Base-by-base conservation (phyloP, 1,140 invertebrate species). In the Pogonognathellus flavescens region DNA sequence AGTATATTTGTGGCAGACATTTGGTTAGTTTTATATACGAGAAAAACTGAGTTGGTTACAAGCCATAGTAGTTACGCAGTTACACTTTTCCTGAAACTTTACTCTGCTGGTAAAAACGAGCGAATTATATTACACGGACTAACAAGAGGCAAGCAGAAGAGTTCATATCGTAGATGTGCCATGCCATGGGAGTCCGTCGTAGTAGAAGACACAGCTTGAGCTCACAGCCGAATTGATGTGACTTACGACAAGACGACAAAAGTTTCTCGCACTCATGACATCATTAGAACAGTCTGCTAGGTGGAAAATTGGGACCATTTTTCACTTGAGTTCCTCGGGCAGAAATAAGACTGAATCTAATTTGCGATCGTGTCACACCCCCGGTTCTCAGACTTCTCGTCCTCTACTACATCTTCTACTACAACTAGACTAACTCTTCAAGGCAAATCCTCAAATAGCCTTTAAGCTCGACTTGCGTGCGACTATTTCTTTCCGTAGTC, bases 251-350 rank as follows among this genome's bases (percentile, higher is more conserved):
- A 81, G 80, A 81, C 31, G 82, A 83, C 82, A 83, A 83, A 83
- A 83, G 82, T 83, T 57, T 66, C 60, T 50, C 41, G 82, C 82
- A 83, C 82, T 76, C 83, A 72, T 70, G 72, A 80, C 84, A 85
- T 85, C 84, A 81, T 85, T 85, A 85, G 84, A 57, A 59, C 50
- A 85, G 84, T 80, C 55, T 70, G 83, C 57, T 70, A 85, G 70
- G 84, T 85, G 84, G 84, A 85, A 85, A 85, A 85, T 85, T 85
- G 76, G 72, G 57, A 57, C 66, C 70, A 80, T 85, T 85, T 81
- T 85, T 81, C 70, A 85, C 72, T 83, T 62, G 25, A 66, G 70
- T 80, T 80, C 62, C 53, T 49, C 50, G 22, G 53, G 55, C 84
- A 70, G 84, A 85, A 85, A 85, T 85, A 49, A 76, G 57, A 62